Evolutionary conservation across 2,888 invertebrate genomes (phyloP), one percentile per base, ranked within the genome.

Genomic region (Frankliniella intonsa): DNA sequence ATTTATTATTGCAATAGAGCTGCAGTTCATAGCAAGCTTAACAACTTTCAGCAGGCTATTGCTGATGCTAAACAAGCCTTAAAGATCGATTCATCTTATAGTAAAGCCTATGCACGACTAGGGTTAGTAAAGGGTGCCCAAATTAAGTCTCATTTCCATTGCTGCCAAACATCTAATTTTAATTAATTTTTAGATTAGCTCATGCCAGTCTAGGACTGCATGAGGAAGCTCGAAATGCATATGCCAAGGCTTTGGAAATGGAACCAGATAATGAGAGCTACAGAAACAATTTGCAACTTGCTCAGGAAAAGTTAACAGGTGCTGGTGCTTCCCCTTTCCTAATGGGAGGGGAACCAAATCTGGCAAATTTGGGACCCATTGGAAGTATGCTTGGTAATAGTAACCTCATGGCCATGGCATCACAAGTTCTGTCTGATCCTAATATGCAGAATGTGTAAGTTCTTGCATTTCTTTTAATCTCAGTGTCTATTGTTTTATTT

Each of bases 1-100:
- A 96, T 99, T 51, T 99, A 95, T 89, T 99, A 95, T 88, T 98
- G 98, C 88, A 99, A 99, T 88, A 92, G 99, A 85, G 99, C 99
- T 80, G 99, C 99, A 1, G 97, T 98, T 0, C 94, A 95, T 87
- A 97, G 95, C 87, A 96, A 97, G 87, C 89, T 98, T 84, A 94
- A 94, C 81, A 93, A 95, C 86, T 94, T 96, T 86, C 91, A 93
- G 82, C 91, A 92, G 83, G 97, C 98, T 17, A 94, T 99, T 82
- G 92, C 93, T 82, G 99, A 99, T 88, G 98, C 98, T 87, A 93
- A 94, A 85, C 93, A 93, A 80, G 98, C 99, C 9, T 90, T 99
- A 82, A 91, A 92, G 55, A 92, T 98, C 85, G 97, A 99, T 88
- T 94, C 96, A 0, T 92, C 92, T 83, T 99, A 99, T 88, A 94